Evolutionary conservation across 2,113 vertebrate species (phyloP).

Genomic region (pig (Sus scrofa)): T2T-Sscrofa CM000813.6:22640501-22641000

Average conservation of each 20-base stretch:
- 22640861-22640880: not conserved
- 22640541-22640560: not conserved
- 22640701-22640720: not conserved
- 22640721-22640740: not conserved
- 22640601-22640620: not conserved
- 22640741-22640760: not conserved
- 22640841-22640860: not conserved
- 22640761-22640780: constrained; percentile 9
- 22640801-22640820: not conserved
- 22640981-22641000: too few species aligned
- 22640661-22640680: not conserved
- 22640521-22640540: not conserved
- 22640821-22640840: not conserved
- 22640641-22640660: constrained; percentile 8
- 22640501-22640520: constrained; percentile 10
- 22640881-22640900: not conserved
- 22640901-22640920: too few species aligned
- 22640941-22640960: too few species aligned
- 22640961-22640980: too few species aligned
- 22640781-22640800: not conserved
- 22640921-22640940: too few species aligned
- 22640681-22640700: not conserved
- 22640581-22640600: too few species aligned
- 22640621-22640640: not conserved
- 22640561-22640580: not conserved